Evolutionary conservation across 2,888 invertebrate genomes (phyloP).

Genomic region (Dynastes grantii): DNA sequence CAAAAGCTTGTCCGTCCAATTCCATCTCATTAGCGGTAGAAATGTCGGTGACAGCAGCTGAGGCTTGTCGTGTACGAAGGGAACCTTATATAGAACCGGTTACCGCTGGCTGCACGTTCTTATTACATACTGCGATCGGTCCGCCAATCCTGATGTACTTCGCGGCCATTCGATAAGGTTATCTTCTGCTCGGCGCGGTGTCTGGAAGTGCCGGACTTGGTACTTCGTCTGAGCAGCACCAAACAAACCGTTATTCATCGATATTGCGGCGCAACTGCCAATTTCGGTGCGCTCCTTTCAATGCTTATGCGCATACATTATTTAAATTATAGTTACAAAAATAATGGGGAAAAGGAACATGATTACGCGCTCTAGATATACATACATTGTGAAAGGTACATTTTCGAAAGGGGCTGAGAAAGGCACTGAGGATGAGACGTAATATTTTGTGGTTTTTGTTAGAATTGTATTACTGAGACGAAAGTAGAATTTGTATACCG

Average conservation of each 20-base stretch:
- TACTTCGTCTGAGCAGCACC: conserved; percentile 34
- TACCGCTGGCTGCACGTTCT: conserved; percentile 62
- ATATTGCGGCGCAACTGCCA: conserved; percentile 47
- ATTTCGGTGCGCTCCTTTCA: conserved; percentile 6
- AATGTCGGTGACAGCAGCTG: conserved; percentile 70
- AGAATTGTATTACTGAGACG: too few species aligned
- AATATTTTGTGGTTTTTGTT: too few species aligned
- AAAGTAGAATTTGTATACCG: too few species aligned
- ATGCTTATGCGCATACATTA: conserved; percentile 1
- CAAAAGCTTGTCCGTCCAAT: conserved; percentile 70
- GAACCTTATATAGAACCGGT: conserved; percentile 70
- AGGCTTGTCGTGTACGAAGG: conserved; percentile 65
- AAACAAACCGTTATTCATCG: conserved; percentile 45
- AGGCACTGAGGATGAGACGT: too few species aligned
- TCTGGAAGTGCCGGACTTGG: conserved; percentile 51
- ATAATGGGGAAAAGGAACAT: too few species aligned
- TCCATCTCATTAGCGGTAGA: conserved; percentile 72
- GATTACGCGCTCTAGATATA: too few species aligned
- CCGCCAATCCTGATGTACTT: conserved; percentile 66
- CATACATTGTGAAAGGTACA: too few species aligned
- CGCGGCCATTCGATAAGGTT: conserved; percentile 69
- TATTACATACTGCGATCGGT: conserved; percentile 58
- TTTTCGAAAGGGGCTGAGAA: too few species aligned
- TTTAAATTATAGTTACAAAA: background rate
- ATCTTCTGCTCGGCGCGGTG: conserved; percentile 55